Evolutionary conservation across 2,888 invertebrate genomes (phyloP).

Genomic region (Adela reaumurella): DNA sequence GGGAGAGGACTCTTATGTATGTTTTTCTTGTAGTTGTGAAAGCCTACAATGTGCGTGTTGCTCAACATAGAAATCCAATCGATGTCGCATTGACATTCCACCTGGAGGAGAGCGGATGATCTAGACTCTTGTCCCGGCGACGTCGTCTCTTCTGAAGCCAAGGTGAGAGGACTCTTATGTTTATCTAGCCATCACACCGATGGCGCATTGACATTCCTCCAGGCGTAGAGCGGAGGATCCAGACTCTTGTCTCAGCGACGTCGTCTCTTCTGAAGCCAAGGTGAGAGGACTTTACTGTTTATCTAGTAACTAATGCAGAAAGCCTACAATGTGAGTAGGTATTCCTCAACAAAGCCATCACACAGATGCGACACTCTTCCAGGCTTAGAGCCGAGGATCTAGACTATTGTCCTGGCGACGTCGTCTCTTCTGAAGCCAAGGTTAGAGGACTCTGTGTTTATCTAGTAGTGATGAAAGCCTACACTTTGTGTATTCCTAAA

Average conservation of each 20-base stretch:
- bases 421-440: no score
- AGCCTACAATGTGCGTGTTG: conserved; percentile 72
- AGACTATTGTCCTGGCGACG: no score
- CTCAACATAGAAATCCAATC: conserved; percentile 72
- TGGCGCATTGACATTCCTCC: conserved; percentile 42
- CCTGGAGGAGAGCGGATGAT: conserved; percentile 21
- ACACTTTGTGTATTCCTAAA: conserved; percentile 73
- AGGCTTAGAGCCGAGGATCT: no score
- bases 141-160: conserved; percentile 15
- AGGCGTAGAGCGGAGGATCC: conserved; percentile 24
- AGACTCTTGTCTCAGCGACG: conserved; percentile 34
- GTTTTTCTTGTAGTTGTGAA: conserved; percentile 69
- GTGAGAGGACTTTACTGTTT: no score
- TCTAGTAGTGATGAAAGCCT: conserved; percentile 69
- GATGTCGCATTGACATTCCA: conserved; percentile 46
- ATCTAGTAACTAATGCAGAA: no score
- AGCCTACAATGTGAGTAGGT: no score
- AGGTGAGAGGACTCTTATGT: no score
- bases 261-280: conserved; percentile 14
- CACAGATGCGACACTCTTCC: no score
- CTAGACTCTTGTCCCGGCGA: conserved; percentile 38
- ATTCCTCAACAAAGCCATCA: no score
- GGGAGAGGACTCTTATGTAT: no score
- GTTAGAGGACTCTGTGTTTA: no score
- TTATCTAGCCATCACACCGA: conserved; percentile 67